Evolutionary conservation across 2,113 vertebrate species (phyloP), one percentile per base, ranked within the genome.

Genomic region (Ibidorhyncha struthersii): DNA sequence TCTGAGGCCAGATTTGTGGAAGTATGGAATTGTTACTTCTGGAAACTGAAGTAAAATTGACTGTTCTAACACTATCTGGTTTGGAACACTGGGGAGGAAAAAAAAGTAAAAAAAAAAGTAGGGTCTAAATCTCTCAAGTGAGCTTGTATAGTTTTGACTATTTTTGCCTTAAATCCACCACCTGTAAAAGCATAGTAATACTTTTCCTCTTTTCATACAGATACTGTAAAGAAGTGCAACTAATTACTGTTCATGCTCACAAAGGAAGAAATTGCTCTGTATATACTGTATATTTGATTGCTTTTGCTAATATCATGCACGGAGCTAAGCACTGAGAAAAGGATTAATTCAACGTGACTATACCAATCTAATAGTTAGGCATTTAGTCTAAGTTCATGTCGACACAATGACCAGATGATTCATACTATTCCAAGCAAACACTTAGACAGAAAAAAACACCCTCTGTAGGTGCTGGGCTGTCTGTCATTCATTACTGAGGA

Each of bases 41-140:
- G 72, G 30, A 81, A 95, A 65, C 10, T 0, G 0, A 89, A 76
- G 17, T 29, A 89, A 86, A 91, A 11, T 7, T 82, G 26, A 2
- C 20, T 87, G 8, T 59, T 93, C 5, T 50, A 82, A 62, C 8
- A 5, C 53, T 58, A 52, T 6, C 6, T 10, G 2, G 3, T 73
- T 83, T 93, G 55, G 43, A 86, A 41, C 15, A 40, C 8, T 16
- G 45, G 18, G 4, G 22, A 9, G 8, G 4, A 32, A 43, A 62
- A 65, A 3, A 5, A 38, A 1, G 7, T 38, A 8, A 29, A 13
- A 62, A 3, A 36, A 56, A 59, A 23, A 43, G 1, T 2, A 36
- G 12, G 1, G 32, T 15, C 45, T 53, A 76, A 89, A 55, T 82
- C 11, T 66, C 30, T 88, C 14, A 59, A 32, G 12, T 63, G 14